A percentile compares a stretch with the other conserved stretches of the same genome.
Evolutionary conservation across 2,113 vertebrate species (phyloP).

Genomic region (Leptosomus discolor): DNA sequence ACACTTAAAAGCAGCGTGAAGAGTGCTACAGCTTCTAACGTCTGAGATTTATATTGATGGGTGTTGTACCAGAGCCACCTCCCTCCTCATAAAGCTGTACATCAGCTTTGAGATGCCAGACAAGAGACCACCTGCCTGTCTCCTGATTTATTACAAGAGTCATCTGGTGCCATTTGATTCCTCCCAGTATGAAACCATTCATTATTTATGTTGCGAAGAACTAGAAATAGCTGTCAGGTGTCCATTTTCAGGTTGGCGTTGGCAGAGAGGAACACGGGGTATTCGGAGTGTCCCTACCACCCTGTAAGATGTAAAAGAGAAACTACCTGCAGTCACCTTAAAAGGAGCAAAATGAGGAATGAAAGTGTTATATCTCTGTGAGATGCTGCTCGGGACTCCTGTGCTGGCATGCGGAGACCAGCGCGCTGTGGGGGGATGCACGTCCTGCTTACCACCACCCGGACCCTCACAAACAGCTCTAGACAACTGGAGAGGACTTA

Average conservation of each 20-base stretch:
- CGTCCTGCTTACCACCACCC: not conserved
- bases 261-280: not conserved
- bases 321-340: not conserved
- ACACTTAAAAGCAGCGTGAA: not conserved
- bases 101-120: not conserved
- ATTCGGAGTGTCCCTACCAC: not conserved
- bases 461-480: not conserved
- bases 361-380: not conserved
- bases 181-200: not conserved
- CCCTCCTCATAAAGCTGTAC: not conserved
- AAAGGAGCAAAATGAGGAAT: not conserved
- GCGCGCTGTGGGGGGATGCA: not conserved
- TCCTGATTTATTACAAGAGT: conserved; percentile 34
- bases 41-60: not conserved
- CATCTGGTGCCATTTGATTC: conserved; percentile 35
- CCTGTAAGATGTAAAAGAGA: not conserved
- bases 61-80: not conserved
- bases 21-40: not conserved
- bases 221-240: conserved; percentile 10
- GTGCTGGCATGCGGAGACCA: not conserved
- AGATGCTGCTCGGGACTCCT: not conserved
- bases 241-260: not conserved
- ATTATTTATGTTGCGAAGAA: conserved; percentile 15
- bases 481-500: not conserved
- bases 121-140: conserved; percentile 30